phyloP scores from a whole-genome alignment of 2,797 vertebrate species.

The Anniella stebbinsi region DNA sequence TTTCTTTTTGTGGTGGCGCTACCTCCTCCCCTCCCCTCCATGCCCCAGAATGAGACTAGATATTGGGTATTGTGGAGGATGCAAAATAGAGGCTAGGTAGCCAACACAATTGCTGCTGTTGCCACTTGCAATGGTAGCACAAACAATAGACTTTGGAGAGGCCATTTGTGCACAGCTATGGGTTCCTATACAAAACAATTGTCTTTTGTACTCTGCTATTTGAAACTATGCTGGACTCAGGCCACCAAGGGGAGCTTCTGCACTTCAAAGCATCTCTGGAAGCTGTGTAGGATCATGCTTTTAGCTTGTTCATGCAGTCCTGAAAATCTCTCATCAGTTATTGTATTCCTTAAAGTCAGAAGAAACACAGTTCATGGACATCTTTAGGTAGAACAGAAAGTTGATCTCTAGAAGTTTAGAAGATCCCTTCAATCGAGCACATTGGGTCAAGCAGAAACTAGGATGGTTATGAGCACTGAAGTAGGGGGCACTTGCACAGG shows the following conservation, averaged over 20 bases:
- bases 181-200: no score
- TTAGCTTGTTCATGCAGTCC: no score
- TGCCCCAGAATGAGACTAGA: neutral
- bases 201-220: neutral
- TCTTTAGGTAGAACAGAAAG: neutral
- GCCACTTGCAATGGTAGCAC: no score
- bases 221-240: neutral
- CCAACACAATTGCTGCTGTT: no score
- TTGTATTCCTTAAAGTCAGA: neutral
- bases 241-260: slow-evolving; percentile 21
- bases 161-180: no score
- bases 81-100: no score
- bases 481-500: neutral
- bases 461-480: neutral
- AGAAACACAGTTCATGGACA: neutral
- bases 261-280: neutral
- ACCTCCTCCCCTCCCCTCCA: no score
- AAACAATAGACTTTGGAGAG: no score
- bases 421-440: neutral
- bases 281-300: neutral
- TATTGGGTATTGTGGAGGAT: no score
- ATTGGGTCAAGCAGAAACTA: neutral
- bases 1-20: no score
- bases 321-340: neutral
- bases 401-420: neutral